A percentile compares a stretch with the other conserved stretches of the same genome.
These are phyloP conservation scores for Meriones psammophilus DNA, from an alignment of 2,797 vertebrate genomes.

Conservation along the genomic window DNA sequence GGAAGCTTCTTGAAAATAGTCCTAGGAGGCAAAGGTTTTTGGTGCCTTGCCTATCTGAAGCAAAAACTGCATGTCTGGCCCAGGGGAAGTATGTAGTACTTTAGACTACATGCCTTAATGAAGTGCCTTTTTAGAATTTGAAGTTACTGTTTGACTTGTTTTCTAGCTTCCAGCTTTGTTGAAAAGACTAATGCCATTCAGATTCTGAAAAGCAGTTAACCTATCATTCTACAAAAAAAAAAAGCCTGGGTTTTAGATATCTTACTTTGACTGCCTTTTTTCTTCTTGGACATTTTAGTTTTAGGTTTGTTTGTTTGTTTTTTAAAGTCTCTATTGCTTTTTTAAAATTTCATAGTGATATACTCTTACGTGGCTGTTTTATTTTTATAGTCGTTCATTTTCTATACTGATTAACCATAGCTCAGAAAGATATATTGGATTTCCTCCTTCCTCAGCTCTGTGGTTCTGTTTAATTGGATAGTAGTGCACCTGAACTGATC, in stretches of 20 bases:
- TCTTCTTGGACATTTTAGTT: constrained; percentile 3
- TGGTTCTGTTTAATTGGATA: constrained; percentile 40
- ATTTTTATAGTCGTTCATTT: not conserved
- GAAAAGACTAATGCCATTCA: not conserved
- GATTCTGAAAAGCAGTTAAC: constrained; percentile 21
- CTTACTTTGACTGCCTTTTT: constrained; percentile 33
- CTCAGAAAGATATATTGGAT: not conserved
- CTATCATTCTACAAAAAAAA: not conserved
- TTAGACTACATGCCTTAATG: not conserved
- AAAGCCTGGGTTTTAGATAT: not conserved
- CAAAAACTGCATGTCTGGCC: not conserved
- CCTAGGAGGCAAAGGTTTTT: not conserved
- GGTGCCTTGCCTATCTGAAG: not conserved
- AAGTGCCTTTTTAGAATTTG: constrained; percentile 29
- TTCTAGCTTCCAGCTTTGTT: not conserved
- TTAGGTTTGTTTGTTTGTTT: not conserved
- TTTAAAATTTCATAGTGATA: not conserved
- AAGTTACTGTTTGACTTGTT: not conserved
- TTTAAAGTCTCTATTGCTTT: not conserved
- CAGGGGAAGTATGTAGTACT: not conserved
- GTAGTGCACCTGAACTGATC: not conserved
- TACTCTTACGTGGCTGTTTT: not conserved
- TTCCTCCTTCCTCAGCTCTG: constrained; percentile 15
- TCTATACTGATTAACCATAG: not conserved
- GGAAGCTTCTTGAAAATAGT: not conserved